phyloP scores from a whole-genome alignment of 2,113 vertebrate species.

The Malurus cyaneus region DNA sequence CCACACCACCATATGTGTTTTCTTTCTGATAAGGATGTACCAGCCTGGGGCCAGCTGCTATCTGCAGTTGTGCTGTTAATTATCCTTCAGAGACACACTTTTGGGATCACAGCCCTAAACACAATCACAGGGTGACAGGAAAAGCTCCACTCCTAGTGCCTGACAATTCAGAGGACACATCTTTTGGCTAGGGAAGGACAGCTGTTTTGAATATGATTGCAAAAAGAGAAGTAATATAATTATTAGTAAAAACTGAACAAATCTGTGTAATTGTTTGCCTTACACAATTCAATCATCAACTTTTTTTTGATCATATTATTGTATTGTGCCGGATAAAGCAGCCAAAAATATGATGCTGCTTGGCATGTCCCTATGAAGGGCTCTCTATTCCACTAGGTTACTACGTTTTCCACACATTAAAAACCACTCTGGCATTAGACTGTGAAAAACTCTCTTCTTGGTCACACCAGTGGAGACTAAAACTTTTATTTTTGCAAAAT shows the following conservation, averaged over 20 bases:
- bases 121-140: background rate
- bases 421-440: background rate
- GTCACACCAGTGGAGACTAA: background rate
- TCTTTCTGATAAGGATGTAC: slow-evolving; percentile 4
- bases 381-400: background rate
- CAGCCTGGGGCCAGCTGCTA: background rate
- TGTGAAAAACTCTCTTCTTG: background rate
- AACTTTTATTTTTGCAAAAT: background rate
- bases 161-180: background rate
- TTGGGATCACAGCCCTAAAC: background rate
- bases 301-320: background rate
- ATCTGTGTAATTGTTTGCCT: background rate
- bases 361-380: background rate
- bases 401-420: background rate
- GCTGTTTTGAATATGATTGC: background rate
- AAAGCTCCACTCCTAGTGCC: background rate
- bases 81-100: background rate
- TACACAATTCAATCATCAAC: background rate
- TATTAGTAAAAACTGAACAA: background rate
- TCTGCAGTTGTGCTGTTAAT: background rate
- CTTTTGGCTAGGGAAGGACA: background rate
- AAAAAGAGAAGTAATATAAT: background rate
- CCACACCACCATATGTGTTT: background rate
- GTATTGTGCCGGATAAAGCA: background rate
- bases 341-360: background rate